Conservation (phyloP, 2,113 vertebrate genomes). For the Neogale vison region DNA sequence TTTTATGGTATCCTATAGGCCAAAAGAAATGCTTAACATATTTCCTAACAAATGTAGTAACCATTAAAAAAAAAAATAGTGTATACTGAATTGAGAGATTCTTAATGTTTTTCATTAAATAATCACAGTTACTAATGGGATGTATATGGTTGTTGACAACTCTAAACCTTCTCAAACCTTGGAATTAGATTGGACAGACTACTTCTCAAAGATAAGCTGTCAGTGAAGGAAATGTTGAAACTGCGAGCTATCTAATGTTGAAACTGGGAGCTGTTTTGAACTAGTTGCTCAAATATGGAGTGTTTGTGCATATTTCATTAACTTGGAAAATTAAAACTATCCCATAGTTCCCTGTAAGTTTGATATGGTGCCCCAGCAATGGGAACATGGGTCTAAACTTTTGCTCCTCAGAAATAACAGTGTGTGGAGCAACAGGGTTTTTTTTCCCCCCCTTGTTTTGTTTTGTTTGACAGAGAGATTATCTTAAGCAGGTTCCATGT, state of each 20-base stretch:
- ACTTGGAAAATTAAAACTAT: background rate
- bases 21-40: background rate
- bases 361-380: background rate
- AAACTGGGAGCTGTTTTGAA: background rate
- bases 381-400: background rate
- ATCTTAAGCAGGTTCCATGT: background rate
- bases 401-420: background rate
- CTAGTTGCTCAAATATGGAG: background rate
- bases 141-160: background rate
- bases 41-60: conserved; percentile 9
- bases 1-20: background rate
- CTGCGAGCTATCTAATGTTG: background rate
- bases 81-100: background rate
- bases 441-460: background rate
- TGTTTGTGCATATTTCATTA: background rate
- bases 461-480: background rate
- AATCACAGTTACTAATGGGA: background rate
- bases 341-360: background rate
- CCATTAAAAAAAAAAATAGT: background rate
- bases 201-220: background rate
- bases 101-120: background rate
- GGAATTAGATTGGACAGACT: background rate
- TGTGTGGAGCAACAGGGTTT: background rate
- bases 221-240: background rate
- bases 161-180: background rate